Evolutionary conservation across 2,797 vertebrate genomes (phyloP), one percentile per base, ranked within the genome.

Genomic region (Sebastes elongatus): DNA sequence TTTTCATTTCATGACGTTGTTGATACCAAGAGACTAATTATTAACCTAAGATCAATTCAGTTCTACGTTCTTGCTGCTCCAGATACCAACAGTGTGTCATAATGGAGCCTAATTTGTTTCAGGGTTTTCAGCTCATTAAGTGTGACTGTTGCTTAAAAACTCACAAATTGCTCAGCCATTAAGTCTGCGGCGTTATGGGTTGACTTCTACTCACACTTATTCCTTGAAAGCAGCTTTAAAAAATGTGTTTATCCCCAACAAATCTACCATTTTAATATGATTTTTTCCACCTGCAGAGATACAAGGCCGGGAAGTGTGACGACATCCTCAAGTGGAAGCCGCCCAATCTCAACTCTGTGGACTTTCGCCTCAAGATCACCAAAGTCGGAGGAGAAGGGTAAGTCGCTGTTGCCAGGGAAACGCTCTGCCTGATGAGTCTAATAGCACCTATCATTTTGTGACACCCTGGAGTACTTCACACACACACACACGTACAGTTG

Each of bases 291-390:
- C 92, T 84, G 86, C 95, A 99, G 98, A 98, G 96, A 93, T 99
- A 99, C 93, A 98, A 97, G 88, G 89, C 98, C 14, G 99, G 99
- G 78, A 96, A 97, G 76, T 99, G 98, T 89, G 98, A 99, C 84
- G 97, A 99, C 83, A 99, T 99, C 93, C 97, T 99, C 80, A 99
- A 99, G 93, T 99, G 99, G 99, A 99, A 99, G 87, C 99, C 99
- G 65, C 99, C 98, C 62, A 99, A 97, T 92, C 95, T 97, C 90
- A 99, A 99, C 96, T 99, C 99, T 4, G 98, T 99, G 86, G 99
- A 99, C 95, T 99, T 99, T 94, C 98, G 98, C 81, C 96, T 99
- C 78, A 99, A 99, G 95, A 99, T 99, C 96, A 97, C 97, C 90
- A 99, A 96, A 97, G 95, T 99, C 83, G 97, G 97, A 91, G 98